Percentiles rank a stretch among this genome's conserved stretches.
phyloP scores from a whole-genome alignment of 2,113 vertebrate species.

The human region DNA sequence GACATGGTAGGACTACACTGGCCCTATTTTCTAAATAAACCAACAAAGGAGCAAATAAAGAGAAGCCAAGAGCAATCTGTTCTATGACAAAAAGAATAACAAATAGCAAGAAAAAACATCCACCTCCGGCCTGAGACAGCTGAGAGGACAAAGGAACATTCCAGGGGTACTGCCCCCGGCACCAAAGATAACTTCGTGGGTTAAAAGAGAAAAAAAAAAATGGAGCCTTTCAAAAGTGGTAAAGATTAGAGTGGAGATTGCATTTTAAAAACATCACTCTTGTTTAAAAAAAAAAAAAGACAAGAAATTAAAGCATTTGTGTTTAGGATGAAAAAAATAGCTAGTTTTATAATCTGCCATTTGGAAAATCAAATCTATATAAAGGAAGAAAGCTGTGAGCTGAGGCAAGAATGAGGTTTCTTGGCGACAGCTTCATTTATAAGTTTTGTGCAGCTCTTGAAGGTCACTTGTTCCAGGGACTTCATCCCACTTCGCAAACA shows the following conservation, averaged over 20 bases:
- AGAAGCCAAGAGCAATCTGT: slow-evolving; percentile 43
- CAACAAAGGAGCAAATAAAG: slow-evolving; percentile 26
- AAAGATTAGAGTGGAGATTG: neutral
- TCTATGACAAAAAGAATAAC: slow-evolving; percentile 9
- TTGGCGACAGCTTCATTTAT: slow-evolving; percentile 77
- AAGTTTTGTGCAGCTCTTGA: slow-evolving; percentile 77
- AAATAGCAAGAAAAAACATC: neutral
- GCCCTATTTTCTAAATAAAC: slow-evolving; percentile 50
- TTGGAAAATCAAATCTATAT: slow-evolving; percentile 71
- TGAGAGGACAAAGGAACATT: neutral
- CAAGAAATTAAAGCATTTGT: slow-evolving; percentile 64
- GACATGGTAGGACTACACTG: neutral
- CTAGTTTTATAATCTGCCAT: slow-evolving; percentile 75
- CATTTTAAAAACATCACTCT: slow-evolving; percentile 43
- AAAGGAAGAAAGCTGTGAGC: slow-evolving; percentile 64
- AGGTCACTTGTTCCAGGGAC: slow-evolving; percentile 79
- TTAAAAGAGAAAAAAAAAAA: neutral
- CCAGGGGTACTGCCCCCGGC: neutral
- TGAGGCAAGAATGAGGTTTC: slow-evolving; percentile 75
- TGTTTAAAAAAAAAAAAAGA: neutral
- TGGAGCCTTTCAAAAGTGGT: neutral
- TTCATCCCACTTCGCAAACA: slow-evolving; percentile 75
- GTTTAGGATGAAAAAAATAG: slow-evolving; percentile 67
- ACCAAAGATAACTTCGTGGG: neutral
- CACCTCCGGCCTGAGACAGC: neutral